phyloP scores from a whole-genome alignment of 2,797 vertebrate species.

The Melanotaenia maccullochi region DNA sequence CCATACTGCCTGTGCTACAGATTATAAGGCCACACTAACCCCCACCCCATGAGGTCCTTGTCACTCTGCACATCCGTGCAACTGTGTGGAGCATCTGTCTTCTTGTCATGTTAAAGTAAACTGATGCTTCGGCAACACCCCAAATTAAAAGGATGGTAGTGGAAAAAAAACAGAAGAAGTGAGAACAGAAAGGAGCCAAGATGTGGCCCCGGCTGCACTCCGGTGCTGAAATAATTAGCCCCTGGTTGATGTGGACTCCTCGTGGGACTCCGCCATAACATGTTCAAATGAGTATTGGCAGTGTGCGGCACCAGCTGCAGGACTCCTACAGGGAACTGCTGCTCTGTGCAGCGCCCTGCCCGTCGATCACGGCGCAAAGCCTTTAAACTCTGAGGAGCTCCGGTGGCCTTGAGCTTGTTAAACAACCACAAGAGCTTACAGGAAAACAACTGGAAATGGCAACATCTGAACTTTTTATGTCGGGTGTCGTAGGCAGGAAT shows the following conservation, averaged over 20 bases:
- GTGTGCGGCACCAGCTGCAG: conserved; percentile 74
- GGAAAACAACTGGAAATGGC: conserved; percentile 40
- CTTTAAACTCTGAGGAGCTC: conserved; percentile 29
- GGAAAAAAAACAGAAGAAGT: conserved; percentile 31
- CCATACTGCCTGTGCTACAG: conserved; percentile 44
- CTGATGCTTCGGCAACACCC: conserved; percentile 55
- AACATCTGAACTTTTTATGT: conserved; percentile 33
- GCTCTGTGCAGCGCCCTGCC: conserved; percentile 31
- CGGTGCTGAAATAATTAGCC: conserved; percentile 77
- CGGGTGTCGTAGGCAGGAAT: conserved; percentile 26
- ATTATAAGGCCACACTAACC: conserved; percentile 60
- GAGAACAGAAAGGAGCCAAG: conserved; percentile 64
- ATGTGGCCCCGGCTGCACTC: conserved; percentile 71
- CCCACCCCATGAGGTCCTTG: conserved; percentile 43
- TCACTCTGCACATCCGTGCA: conserved; percentile 63
- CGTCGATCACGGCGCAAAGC: conserved; percentile 25
- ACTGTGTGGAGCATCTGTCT: conserved; percentile 66
- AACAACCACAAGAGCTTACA: conserved; percentile 11
- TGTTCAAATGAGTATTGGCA: conserved; percentile 79
- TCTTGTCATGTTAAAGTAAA: conserved; percentile 64
- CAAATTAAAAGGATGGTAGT: conserved; percentile 55
- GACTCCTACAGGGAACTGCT: conserved; percentile 64
- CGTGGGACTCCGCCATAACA: conserved; percentile 70
- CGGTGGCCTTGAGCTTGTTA: conserved; percentile 35
- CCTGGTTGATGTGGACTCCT: conserved; percentile 71